Percentiles rank a stretch among this genome's conserved stretches.
These are phyloP conservation scores for Odontocolon sp. DNA, from an alignment of 2,888 invertebrate species.

Conservation along the genomic window DNA sequence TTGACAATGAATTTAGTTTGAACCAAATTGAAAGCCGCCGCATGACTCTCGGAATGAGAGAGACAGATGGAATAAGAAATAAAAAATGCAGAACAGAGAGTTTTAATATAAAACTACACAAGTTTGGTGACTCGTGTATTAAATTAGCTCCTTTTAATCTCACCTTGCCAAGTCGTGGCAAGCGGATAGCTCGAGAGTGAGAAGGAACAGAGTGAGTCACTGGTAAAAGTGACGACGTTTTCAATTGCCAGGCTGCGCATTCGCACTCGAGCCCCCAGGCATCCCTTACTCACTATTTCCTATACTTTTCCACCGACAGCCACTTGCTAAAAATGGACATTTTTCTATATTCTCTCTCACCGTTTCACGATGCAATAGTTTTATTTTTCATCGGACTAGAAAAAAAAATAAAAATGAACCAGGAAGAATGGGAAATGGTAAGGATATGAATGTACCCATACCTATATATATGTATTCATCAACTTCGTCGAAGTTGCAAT, in stretches of 20 bases:
- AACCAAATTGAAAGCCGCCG: no score
- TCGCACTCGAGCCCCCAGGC: no score
- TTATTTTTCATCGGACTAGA: no score
- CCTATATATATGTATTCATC: no score
- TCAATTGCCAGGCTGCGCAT: no score
- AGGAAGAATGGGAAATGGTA: not conserved
- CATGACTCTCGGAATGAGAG: not conserved
- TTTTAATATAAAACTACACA: conserved; percentile 60
- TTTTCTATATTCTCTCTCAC: no score
- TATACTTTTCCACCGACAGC: not conserved
- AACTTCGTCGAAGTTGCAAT: no score
- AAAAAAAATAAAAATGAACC: not conserved
- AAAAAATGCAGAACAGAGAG: conserved; percentile 2
- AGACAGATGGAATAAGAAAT: conserved; percentile 3
- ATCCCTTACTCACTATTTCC: not conserved
- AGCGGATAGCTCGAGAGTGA: not conserved
- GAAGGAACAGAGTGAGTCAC: not conserved
- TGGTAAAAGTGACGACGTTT: conserved; percentile 38
- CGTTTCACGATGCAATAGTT: no score
- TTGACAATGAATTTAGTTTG: no score
- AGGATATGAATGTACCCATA: not conserved
- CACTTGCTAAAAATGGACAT: not conserved
- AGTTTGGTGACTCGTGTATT: conserved; percentile 51
- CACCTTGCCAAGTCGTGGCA: conserved; percentile 8
- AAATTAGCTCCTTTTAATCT: conserved; percentile 60